Evolutionary conservation across 2,888 invertebrate genomes (phyloP), one percentile per base, ranked within the genome.

Genomic region (Drosophila vallismaia): DNA sequence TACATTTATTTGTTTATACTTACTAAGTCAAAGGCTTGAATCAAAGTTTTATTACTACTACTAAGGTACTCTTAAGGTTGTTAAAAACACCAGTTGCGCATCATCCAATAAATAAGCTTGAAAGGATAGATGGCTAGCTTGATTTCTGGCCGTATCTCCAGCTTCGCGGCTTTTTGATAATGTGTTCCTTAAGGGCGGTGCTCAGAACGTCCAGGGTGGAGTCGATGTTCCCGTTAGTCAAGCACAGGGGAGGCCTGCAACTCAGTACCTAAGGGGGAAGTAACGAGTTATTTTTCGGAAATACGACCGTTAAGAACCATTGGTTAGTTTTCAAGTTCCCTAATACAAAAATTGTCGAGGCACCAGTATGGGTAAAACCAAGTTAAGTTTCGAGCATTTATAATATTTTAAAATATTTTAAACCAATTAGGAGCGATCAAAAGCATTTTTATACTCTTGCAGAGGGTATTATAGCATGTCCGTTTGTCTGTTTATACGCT

Each of bases 161-260:
- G 64, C 85, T 88, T 38, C 91, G 85, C 31, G 79, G 76, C 28
- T 75, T 80, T 62, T 91, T 91, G 19, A 75, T 77, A 68, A 87
- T 75, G 59, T 90, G 80, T 28, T 81, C 76, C 7, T 72, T 66
- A 6, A 91, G 80, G 38, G 85, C 88, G 3, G 77, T 83, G 49
- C 88, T 89, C 56, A 96, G 89, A 14, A 94, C 94, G 19, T 93
- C 92, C 9, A 96, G 89, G 0, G 95, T 93, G 79, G 95, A 96
- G 89, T 98, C 95, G 0, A 95, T 96, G 92, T 99, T 97, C 52
- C 94, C 94, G 90, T 94, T 95, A 7, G 94, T 96, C 60, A 99
- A 94, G 90, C 98, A 99, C 96, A 99, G 96, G 0, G 99, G 99
- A 10, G 99, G 99, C 90, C 97, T 97, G 71, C 99, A 95, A 82